phyloP scores from a whole-genome alignment of 2,888 invertebrate species.

The Linnaemya tessellans region DNA sequence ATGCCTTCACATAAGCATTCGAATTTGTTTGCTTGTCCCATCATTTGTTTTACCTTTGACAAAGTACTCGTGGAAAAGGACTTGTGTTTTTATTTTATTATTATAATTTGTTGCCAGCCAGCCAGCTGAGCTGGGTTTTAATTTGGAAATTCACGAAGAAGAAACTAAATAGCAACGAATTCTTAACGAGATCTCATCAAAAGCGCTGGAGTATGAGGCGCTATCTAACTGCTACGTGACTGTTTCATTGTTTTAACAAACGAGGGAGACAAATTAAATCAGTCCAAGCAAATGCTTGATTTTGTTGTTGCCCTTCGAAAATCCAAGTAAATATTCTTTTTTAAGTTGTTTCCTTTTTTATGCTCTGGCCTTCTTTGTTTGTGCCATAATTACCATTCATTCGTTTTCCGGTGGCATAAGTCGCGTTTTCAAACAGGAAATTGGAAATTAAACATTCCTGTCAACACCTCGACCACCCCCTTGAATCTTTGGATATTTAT shows the following conservation, averaged over 20 bases:
- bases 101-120: constrained; percentile 49
- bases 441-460: constrained; percentile 67
- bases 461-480: constrained; percentile 35
- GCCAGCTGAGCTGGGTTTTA: constrained; percentile 35
- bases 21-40: constrained; percentile 38
- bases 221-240: constrained; percentile 75
- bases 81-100: constrained; percentile 15
- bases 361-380: constrained; percentile 9
- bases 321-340: neutral
- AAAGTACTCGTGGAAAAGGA: constrained; percentile 46
- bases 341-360: constrained; percentile 26
- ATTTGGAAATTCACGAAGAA: constrained; percentile 47
- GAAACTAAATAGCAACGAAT: constrained; percentile 64
- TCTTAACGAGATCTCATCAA: constrained; percentile 71
- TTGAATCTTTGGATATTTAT: neutral
- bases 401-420: constrained; percentile 57
- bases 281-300: constrained; percentile 15
- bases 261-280: constrained; percentile 19
- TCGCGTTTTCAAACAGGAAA: constrained; percentile 48
- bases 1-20: constrained; percentile 53
- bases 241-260: constrained; percentile 64
- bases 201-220: constrained; percentile 69
- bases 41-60: constrained; percentile 33
- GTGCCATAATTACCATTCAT: constrained; percentile 69
- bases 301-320: constrained; percentile 31